Percentiles rank a stretch among this genome's conserved stretches.
phyloP scores from a whole-genome alignment of 2,888 invertebrate species.

The Eupithecia centaureata region DNA sequence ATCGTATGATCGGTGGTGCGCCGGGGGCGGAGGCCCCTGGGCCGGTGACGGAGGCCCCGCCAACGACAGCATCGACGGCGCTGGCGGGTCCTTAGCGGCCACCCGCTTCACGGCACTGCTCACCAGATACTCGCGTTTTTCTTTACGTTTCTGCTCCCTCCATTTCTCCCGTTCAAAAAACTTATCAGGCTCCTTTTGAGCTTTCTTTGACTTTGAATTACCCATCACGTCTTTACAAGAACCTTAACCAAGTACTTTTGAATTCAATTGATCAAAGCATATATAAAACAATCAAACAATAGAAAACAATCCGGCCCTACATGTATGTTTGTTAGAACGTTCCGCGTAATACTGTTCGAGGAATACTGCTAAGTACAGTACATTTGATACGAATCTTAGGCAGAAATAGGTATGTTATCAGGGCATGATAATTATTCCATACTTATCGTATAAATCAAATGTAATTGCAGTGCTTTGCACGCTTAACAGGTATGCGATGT shows the following conservation, averaged over 20 bases:
- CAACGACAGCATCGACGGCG: slow-evolving; percentile 48
- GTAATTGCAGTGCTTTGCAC: slow-evolving; percentile 58
- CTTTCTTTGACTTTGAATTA: slow-evolving; percentile 71
- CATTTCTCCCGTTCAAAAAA: slow-evolving; percentile 73
- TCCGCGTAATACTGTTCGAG: slow-evolving; percentile 57
- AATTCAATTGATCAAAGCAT: neutral
- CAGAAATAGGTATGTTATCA: slow-evolving; percentile 61
- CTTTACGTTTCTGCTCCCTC: slow-evolving; percentile 68
- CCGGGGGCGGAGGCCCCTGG: slow-evolving; percentile 59
- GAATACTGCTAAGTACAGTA: slow-evolving; percentile 55
- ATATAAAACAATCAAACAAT: slow-evolving; percentile 7
- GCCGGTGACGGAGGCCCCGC: slow-evolving; percentile 47
- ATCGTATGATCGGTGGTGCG: slow-evolving; percentile 73
- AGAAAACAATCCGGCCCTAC: slow-evolving; percentile 20
- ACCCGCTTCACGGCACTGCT: slow-evolving; percentile 59
- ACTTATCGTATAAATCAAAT: slow-evolving; percentile 56
- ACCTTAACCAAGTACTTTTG: neutral
- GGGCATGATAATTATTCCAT: slow-evolving; percentile 60
- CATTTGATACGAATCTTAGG: slow-evolving; percentile 55
- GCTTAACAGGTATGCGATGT: slow-evolving; percentile 39
- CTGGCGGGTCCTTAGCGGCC: slow-evolving; percentile 58
- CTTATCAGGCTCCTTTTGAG: slow-evolving; percentile 69
- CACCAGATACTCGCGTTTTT: slow-evolving; percentile 60
- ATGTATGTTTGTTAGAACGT: slow-evolving; percentile 48
- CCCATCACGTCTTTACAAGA: slow-evolving; percentile 62